These are phyloP conservation scores for Malthinus flaveolus DNA, from an alignment of 2,888 invertebrate species.

Conservation along the genomic window DNA sequence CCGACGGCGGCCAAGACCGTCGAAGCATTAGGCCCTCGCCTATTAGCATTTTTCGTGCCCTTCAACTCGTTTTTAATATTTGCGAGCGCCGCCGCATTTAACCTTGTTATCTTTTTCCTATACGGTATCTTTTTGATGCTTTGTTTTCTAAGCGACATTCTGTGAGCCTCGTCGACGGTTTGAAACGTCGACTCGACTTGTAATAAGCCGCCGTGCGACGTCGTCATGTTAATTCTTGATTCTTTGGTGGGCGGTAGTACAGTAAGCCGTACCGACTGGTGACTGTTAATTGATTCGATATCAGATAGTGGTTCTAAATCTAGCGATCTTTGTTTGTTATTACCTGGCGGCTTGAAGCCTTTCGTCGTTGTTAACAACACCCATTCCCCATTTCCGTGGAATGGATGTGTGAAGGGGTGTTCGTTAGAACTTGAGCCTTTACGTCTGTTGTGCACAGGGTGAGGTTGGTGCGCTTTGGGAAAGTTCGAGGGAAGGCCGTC, in stretches of 20 bases:
- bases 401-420: slow-evolving; percentile 63
- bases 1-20: slow-evolving; percentile 74
- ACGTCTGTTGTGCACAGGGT: slow-evolving; percentile 36
- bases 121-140: slow-evolving; percentile 30
- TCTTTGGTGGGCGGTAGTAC: slow-evolving; percentile 72
- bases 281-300: slow-evolving; percentile 40
- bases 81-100: not conserved
- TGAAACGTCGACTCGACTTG: slow-evolving; percentile 75
- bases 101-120: slow-evolving; percentile 13
- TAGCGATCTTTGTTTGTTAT: slow-evolving; percentile 44
- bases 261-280: slow-evolving; percentile 59
- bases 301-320: slow-evolving; percentile 24
- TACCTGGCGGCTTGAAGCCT: slow-evolving; percentile 64
- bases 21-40: slow-evolving; percentile 55
- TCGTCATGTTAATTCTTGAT: slow-evolving; percentile 64
- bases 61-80: not conserved
- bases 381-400: slow-evolving; percentile 75
- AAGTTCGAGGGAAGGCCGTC: slow-evolving; percentile 61
- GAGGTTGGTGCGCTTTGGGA: slow-evolving; percentile 45
- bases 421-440: slow-evolving; percentile 38
- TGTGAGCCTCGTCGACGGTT: slow-evolving; percentile 66
- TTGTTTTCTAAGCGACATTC: slow-evolving; percentile 49
- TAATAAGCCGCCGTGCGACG: slow-evolving; percentile 73
- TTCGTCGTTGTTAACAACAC: slow-evolving; percentile 76
- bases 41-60: not conserved